phyloP scores from a whole-genome alignment of 2,888 invertebrate genomes.

The Lumbricus terrestris region DNA sequence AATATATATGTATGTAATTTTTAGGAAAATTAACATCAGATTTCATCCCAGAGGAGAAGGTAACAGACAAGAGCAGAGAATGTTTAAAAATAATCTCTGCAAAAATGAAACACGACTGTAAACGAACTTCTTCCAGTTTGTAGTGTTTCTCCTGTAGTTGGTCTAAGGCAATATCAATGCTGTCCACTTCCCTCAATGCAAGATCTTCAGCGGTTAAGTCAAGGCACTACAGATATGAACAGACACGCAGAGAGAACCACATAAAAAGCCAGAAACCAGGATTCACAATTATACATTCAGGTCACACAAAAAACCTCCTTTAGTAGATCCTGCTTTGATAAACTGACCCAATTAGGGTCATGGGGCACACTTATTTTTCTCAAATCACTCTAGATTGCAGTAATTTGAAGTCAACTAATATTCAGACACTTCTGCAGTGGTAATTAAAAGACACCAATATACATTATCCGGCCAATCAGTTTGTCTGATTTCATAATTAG shows the following conservation, averaged over 20 bases:
- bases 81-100: neutral
- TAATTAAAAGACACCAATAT: neutral
- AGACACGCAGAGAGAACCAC: neutral
- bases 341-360: neutral
- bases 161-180: constrained; percentile 84
- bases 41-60: neutral
- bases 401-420: neutral
- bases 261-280: neutral
- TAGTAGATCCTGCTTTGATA: neutral
- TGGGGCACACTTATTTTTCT: neutral
- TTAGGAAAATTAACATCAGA: neutral
- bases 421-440: neutral
- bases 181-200: constrained; percentile 73
- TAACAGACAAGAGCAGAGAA: neutral
- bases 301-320: neutral
- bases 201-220: constrained; percentile 73
- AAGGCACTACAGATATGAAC: constrained; percentile 68
- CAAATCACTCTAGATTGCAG: neutral
- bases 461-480: too few species aligned
- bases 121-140: constrained; percentile 73
- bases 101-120: neutral
- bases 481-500: neutral
- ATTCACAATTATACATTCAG: neutral
- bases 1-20: too few species aligned
- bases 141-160: constrained; percentile 82